These are phyloP conservation scores for Siniperca knerii DNA, from an alignment of 2,113 vertebrate genomes.

Conservation along the genomic window DNA sequence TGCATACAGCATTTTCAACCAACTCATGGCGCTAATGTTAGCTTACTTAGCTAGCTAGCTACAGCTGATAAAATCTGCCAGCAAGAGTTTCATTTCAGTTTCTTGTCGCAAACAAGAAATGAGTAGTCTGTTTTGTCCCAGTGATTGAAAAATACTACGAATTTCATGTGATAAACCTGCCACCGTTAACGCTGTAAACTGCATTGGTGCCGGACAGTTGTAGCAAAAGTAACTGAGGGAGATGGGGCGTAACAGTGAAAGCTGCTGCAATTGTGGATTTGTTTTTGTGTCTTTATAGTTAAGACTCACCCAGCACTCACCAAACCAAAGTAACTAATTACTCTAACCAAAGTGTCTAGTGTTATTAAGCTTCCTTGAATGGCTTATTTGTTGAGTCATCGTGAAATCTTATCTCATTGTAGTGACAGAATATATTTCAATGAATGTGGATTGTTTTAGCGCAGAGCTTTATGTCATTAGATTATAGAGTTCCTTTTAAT, in stretches of 20 bases:
- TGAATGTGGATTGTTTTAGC: neutral
- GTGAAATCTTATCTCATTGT: neutral
- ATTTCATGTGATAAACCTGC: too few relatives aligned
- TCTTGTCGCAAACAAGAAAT: too few relatives aligned
- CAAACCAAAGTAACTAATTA: slow-evolving; percentile 6
- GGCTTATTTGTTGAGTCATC: neutral
- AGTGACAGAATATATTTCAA: neutral
- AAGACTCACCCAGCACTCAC: neutral
- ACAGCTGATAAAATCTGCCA: too few relatives aligned
- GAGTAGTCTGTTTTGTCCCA: too few relatives aligned
- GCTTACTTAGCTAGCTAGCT: neutral
- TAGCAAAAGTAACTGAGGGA: neutral
- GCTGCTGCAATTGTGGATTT: too few relatives aligned
- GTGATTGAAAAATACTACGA: too few relatives aligned
- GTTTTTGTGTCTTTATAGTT: neutral
- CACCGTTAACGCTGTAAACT: neutral
- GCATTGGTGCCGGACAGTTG: neutral
- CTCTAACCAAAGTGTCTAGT: neutral
- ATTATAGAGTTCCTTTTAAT: neutral
- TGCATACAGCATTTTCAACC: neutral
- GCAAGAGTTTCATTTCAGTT: too few relatives aligned
- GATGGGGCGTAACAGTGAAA: neutral
- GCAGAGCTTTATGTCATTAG: neutral
- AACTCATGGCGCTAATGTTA: neutral
- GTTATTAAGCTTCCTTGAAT: neutral